A percentile compares a stretch with the other conserved stretches of the same genome.
Conservation (phyloP, 2,797 vertebrate species). For the Cirrhinus molitorella region DNA sequence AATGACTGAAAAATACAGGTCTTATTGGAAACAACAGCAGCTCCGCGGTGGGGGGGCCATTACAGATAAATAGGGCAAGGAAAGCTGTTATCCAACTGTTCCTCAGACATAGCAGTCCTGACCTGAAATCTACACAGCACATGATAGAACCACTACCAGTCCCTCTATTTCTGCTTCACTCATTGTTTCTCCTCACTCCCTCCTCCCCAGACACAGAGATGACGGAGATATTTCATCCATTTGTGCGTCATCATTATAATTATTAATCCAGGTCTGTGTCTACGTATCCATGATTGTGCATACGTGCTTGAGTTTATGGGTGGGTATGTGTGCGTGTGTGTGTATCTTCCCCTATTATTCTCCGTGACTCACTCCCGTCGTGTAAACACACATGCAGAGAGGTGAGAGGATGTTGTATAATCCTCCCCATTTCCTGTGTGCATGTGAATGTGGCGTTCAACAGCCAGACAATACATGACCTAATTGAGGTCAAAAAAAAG, state of each 20-base stretch:
- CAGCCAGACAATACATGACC: constrained; percentile 39
- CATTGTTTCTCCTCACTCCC: not conserved
- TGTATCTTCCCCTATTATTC: constrained; percentile 34
- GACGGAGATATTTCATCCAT: constrained; percentile 29
- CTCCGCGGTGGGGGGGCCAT: not conserved
- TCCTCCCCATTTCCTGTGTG: constrained; percentile 44
- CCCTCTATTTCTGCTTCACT: constrained; percentile 19
- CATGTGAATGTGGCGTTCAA: constrained; percentile 4
- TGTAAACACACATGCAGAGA: constrained; percentile 44
- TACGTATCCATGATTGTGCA: constrained; percentile 29
- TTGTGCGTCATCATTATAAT: constrained; percentile 37
- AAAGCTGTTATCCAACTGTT: constrained; percentile 36
- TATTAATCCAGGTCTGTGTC: constrained; percentile 34
- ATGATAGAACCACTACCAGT: constrained; percentile 16
- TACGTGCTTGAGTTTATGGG: constrained; percentile 18
- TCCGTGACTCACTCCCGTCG: constrained; percentile 33
- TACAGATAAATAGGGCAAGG: constrained; percentile 39
- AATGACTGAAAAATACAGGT: constrained; percentile 2
- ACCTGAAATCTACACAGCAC: constrained; percentile 35
- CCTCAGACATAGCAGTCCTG: constrained; percentile 25
- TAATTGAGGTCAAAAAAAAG: constrained; percentile 12
- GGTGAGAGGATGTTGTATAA: constrained; percentile 45
- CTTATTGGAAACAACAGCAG: not conserved
- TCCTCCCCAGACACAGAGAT: constrained; percentile 39
- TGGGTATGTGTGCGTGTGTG: constrained; percentile 18